Percentiles rank a stretch among this genome's conserved stretches.
phyloP scores from a whole-genome alignment of 2,888 invertebrate genomes.

The Ichneumon xanthorius region DNA sequence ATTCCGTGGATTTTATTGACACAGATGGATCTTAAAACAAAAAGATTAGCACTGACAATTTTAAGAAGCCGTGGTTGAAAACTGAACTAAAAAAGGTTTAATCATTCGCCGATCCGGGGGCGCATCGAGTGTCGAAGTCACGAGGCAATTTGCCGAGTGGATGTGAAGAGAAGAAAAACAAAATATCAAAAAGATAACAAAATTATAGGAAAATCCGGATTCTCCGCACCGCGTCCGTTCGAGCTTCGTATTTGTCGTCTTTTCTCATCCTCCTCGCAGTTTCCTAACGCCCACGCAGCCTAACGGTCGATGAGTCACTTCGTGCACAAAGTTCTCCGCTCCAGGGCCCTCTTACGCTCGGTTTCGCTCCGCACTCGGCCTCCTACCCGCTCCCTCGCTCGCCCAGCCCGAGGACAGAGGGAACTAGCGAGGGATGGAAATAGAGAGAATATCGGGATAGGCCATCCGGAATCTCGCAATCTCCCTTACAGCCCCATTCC shows the following conservation, averaged over 20 bases:
- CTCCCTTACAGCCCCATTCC: slow-evolving; percentile 35
- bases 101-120: not conserved
- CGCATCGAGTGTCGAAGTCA: not conserved
- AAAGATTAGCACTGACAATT: not conserved
- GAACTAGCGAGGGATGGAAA: slow-evolving; percentile 4
- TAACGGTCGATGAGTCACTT: slow-evolving; percentile 76
- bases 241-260: slow-evolving; percentile 22
- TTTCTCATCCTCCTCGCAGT: slow-evolving; percentile 45
- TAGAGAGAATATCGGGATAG: slow-evolving; percentile 33
- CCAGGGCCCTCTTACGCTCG: slow-evolving; percentile 64
- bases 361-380: slow-evolving; percentile 47
- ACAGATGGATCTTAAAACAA: not conserved
- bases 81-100: not conserved
- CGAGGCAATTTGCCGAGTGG: not conserved
- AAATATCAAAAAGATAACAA: not conserved
- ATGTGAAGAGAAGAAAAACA: not conserved
- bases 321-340: slow-evolving; percentile 65
- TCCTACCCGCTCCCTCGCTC: slow-evolving; percentile 50
- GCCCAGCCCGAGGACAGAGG: slow-evolving; percentile 20
- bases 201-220: slow-evolving; percentile 15
- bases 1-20: too few species aligned
- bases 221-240: slow-evolving; percentile 36
- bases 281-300: slow-evolving; percentile 72
- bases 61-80: not conserved
- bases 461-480: slow-evolving; percentile 50